Evolutionary conservation across 2,797 vertebrate species (phyloP), one percentile per base, ranked within the genome.

Genomic region (Artibeus jamaicensis): DNA sequence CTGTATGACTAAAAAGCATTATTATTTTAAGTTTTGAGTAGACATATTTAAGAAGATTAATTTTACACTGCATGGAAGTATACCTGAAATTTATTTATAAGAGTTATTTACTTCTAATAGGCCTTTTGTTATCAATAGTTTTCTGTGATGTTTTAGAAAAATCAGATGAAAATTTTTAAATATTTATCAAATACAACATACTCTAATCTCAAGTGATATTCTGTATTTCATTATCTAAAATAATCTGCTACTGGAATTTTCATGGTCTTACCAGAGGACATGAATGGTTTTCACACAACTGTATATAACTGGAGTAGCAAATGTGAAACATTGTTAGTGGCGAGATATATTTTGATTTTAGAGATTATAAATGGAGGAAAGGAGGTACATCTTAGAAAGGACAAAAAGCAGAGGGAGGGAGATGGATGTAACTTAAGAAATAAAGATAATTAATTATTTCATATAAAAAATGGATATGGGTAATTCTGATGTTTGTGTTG

Each of bases 131-230:
- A 90, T 26, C 53, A 82, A 6, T 81, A 86, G 39, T 32, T 70
- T 93, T 81, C 42, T 92, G 32, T 21, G 82, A 19, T 86, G 1
- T 79, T 92, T 73, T 78, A 87, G 50, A 68, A 92, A 68, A 92
- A 37, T 62, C 42, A 57, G 12, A 73, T 85, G 90, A 88, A 37
- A 82, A 57, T 74, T 94, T 91, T 11, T 14, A 91, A 73, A 68
- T 89, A 19, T 19, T 59, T 86, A 81, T 46, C 48, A 89, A 53
- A 67, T 86, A 83, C 12, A 22, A 53, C 39, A 34, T 24, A 62
- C 32, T 89, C 32, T 81, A 34, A 91, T 92, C 55, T 82, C 59
- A 89, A 91, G 46, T 96, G 26, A 76, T 92, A 46, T n/a, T 87
- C 50, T 89, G 0, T 70, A 74, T 89, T 84, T 86, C 5, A 77